Evolutionary conservation across 2,113 vertebrate species (phyloP).

Genomic region (Clarias macrocephalus): DNA sequence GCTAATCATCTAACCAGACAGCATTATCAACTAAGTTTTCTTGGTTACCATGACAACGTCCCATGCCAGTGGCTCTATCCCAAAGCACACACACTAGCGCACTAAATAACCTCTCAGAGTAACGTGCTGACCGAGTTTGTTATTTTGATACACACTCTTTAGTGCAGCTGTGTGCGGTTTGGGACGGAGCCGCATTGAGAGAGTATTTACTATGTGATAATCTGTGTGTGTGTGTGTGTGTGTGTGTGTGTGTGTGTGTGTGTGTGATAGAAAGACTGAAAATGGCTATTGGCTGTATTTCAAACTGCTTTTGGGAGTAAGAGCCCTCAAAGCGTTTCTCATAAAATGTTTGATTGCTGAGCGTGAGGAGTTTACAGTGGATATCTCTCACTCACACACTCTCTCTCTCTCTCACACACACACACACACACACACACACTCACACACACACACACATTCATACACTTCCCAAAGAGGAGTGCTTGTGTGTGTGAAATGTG

Average conservation of each 20-base stretch:
- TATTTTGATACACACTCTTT: not conserved
- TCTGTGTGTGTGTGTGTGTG: not conserved
- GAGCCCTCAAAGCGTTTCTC: conserved; percentile 39
- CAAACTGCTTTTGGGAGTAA: conserved; percentile 33
- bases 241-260: conserved; percentile 26
- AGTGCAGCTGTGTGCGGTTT: not conserved
- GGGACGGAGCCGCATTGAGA: not conserved
- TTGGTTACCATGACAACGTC: not conserved
- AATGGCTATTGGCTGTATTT: conserved; percentile 33
- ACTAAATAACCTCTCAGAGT: not conserved
- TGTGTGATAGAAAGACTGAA: conserved; percentile 12
- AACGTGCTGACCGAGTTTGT: not conserved
- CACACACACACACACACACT: conserved; percentile 34
- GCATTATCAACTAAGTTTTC: not conserved
- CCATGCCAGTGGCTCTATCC: not conserved
- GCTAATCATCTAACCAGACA: not conserved
- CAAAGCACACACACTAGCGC: not conserved
- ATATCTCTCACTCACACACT: not conserved
- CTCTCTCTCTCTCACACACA: not conserved
- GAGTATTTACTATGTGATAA: conserved; percentile 2
- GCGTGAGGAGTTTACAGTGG: conserved; percentile 44
- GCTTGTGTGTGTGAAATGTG: not conserved
- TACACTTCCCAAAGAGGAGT: conserved; percentile 12
- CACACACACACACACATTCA: conserved; percentile 37
- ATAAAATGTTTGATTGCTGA: conserved; percentile 43